Conservation (phyloP, 2,113 vertebrate genomes). For the Okapia johnstoni region DNA sequence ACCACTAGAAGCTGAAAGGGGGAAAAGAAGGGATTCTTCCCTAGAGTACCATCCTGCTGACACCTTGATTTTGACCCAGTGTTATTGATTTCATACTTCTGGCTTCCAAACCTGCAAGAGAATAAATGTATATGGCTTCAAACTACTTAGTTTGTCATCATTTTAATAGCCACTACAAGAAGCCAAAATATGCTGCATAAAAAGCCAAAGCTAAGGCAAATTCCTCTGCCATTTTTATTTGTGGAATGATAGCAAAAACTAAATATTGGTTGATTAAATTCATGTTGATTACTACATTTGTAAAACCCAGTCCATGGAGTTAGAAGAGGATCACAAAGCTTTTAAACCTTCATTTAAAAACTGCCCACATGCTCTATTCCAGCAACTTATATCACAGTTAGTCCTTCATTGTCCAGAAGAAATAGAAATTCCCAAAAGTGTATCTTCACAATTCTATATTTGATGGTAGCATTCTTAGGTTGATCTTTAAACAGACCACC, state of each 20-base stretch:
- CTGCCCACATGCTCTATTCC: not conserved
- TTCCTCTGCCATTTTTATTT: not conserved
- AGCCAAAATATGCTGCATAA: not conserved
- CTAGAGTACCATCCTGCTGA: rapidly evolving
- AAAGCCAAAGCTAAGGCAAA: not conserved
- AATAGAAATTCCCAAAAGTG: not conserved
- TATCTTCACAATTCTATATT: not conserved
- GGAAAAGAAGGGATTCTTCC: not conserved
- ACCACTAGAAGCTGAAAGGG: not conserved
- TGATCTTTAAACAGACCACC: not conserved
- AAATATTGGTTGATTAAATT: not conserved
- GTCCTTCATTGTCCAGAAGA: not conserved
- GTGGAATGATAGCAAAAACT: not conserved
- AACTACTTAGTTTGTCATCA: not conserved
- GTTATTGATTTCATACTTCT: not conserved
- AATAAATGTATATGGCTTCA: not conserved
- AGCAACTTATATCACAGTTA: not conserved
- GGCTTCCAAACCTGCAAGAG: not conserved
- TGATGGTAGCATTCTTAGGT: not conserved
- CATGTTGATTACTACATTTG: not conserved
- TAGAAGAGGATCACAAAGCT: not conserved
- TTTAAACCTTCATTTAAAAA: not conserved
- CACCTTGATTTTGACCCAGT: not conserved
- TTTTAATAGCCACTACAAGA: not conserved
- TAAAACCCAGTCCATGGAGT: not conserved